Percentiles rank a stretch among this genome's conserved stretches.
These are phyloP conservation scores for Mystacornis crossleyi DNA, from an alignment of 2,113 vertebrate species.

Conservation along the genomic window DNA sequence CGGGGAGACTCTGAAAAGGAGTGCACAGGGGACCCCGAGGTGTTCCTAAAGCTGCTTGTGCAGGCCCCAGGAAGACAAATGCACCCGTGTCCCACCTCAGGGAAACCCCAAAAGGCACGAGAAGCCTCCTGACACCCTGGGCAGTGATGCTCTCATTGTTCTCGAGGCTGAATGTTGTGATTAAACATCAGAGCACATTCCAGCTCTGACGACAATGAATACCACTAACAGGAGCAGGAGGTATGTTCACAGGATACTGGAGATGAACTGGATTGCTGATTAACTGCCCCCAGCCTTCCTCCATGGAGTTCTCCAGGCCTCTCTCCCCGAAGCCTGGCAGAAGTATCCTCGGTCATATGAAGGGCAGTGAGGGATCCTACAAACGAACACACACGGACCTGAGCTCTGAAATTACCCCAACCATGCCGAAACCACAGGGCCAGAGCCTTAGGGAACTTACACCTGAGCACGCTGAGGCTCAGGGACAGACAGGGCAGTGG, in stretches of 20 bases:
- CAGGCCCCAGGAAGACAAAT: background rate
- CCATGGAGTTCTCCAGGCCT: background rate
- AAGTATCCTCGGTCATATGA: background rate
- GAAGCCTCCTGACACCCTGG: background rate
- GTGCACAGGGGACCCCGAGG: accelerated
- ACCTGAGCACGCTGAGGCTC: accelerated
- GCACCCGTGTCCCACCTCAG: background rate
- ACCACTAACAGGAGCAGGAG: background rate
- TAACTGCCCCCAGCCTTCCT: background rate
- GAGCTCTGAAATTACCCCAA: background rate
- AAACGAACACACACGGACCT: background rate
- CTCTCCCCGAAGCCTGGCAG: background rate
- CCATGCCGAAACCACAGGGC: background rate
- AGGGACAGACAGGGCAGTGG: background rate
- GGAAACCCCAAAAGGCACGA: background rate
- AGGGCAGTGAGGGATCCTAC: background rate
- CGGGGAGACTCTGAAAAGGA: accelerated
- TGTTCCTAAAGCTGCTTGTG: background rate
- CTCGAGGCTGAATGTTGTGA: background rate
- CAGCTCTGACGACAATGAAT: background rate
- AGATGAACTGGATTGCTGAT: background rate
- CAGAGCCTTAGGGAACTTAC: background rate
- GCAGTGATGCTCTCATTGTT: background rate
- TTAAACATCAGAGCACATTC: background rate
- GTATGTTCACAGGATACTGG: background rate